These are phyloP conservation scores for Cetoscarus ocellatus DNA, from an alignment of 2,797 vertebrate species.

Conservation along the genomic window DNA sequence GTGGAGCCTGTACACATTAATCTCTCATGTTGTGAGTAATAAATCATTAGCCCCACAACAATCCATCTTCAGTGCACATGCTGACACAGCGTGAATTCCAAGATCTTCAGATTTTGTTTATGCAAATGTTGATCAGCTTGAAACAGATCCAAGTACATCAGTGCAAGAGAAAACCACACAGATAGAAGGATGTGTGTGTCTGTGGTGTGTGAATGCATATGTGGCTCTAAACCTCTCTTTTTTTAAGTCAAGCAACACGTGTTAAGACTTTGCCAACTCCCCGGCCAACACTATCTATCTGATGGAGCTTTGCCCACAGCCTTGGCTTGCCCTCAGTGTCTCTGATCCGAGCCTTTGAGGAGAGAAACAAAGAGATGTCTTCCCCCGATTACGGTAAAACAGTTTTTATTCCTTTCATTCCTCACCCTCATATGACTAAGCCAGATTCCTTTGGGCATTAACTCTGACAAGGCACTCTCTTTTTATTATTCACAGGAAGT, in stretches of 20 bases:
- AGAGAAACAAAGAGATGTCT: slow-evolving; percentile 61
- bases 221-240: slow-evolving; percentile 2
- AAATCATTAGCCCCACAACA: background rate
- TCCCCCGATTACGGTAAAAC: slow-evolving; percentile 40
- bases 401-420: slow-evolving; percentile 42
- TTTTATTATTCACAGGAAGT: slow-evolving; percentile 48
- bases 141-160: slow-evolving; percentile 9
- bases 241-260: slow-evolving; percentile 40
- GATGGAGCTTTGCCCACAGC: slow-evolving; percentile 55
- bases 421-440: slow-evolving; percentile 45
- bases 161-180: slow-evolving; percentile 6
- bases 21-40: background rate
- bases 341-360: slow-evolving; percentile 55
- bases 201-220: slow-evolving; percentile 6
- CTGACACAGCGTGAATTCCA: background rate
- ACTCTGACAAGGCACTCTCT: slow-evolving; percentile 48
- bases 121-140: background rate
- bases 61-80: background rate
- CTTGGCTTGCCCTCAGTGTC: slow-evolving; percentile 54
- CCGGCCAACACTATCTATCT: slow-evolving; percentile 45
- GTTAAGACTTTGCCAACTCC: slow-evolving; percentile 44
- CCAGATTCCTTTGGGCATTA: slow-evolving; percentile 40
- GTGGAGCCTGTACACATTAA: background rate
- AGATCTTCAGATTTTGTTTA: slow-evolving; percentile 5
- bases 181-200: background rate